Conservation (phyloP, 2,113 vertebrate species). For the Orthonyx spaldingii region DNA sequence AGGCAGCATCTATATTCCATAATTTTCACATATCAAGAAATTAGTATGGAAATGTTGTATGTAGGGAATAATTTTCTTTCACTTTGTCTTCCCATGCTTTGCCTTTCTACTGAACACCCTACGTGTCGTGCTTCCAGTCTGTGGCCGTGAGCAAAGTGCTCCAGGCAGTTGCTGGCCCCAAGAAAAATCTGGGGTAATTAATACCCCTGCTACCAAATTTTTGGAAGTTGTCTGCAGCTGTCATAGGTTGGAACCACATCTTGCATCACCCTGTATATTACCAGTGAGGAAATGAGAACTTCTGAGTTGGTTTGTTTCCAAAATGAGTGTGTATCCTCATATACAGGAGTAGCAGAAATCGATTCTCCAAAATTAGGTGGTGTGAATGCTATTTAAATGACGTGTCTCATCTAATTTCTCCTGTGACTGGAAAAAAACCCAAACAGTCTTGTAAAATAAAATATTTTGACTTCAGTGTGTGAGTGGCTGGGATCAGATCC, state of each 20-base stretch:
- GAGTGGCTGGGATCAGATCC: background rate
- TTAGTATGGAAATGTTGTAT: background rate
- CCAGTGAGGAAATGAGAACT: background rate
- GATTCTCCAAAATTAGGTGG: background rate
- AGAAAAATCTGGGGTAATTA: background rate
- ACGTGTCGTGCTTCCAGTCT: rapidly evolving
- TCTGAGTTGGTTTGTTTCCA: background rate
- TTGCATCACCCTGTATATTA: background rate
- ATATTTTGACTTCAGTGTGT: background rate
- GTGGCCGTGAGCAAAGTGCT: background rate
- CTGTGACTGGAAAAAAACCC: background rate
- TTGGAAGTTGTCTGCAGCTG: background rate
- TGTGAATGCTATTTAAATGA: background rate
- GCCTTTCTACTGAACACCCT: background rate
- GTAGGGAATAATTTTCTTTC: background rate
- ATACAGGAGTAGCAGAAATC: background rate
- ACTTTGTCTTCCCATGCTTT: background rate
- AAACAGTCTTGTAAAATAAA: background rate
- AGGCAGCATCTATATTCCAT: background rate
- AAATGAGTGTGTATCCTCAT: background rate
- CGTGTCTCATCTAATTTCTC: background rate
- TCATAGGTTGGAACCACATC: background rate
- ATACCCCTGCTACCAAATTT: background rate
- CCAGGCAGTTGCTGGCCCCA: background rate
- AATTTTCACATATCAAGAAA: background rate